A percentile compares a stretch with the other conserved stretches of the same genome.
Evolutionary conservation across 35 echinoderm and acorn worm species (phyloP).

Genomic region (Ophioderma brevispina): DNA sequence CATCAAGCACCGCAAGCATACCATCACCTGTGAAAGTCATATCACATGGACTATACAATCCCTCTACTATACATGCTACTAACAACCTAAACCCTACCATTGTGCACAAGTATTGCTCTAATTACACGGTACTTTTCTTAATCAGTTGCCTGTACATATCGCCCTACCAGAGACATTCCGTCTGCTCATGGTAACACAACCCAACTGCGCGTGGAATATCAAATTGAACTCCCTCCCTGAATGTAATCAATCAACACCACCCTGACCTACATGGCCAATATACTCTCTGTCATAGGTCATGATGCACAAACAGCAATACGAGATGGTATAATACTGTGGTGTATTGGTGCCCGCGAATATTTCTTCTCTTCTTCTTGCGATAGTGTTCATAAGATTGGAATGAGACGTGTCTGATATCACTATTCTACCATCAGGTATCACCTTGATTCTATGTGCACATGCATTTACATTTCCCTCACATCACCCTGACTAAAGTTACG

Average conservation of each 20-base stretch:
- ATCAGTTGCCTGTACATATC: neutral
- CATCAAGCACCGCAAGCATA: neutral
- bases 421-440: neutral
- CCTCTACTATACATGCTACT: neutral
- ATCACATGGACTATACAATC: neutral
- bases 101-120: neutral
- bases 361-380: neutral
- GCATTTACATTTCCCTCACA: neutral
- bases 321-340: neutral
- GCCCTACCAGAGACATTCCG: neutral
- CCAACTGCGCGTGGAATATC: neutral
- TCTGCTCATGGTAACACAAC: neutral
- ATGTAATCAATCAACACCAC: neutral
- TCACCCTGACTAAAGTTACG: neutral
- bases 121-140: neutral
- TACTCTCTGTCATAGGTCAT: neutral
- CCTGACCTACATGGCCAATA: neutral
- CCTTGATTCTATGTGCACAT: neutral
- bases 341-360: neutral
- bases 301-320: neutral
- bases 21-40: neutral
- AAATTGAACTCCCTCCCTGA: neutral
- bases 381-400: neutral
- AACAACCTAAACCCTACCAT: neutral
- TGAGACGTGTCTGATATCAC: neutral